Evolutionary conservation across 2,888 invertebrate genomes (phyloP), one percentile per base, ranked within the genome.

Genomic region (Cepaea hortensis): DNA sequence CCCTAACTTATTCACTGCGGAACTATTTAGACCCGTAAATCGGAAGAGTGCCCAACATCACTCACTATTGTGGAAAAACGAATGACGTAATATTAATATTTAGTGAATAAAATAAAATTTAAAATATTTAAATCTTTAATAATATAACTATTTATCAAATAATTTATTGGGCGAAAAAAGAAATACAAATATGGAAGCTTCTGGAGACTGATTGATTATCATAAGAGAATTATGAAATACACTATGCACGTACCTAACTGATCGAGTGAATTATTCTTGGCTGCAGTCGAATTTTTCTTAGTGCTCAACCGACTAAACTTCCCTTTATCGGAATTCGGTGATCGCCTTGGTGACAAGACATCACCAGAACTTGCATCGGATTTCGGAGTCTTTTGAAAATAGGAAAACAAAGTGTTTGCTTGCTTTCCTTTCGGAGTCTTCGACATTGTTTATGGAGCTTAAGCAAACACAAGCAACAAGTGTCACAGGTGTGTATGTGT

Each of bases 341-440:
- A 92, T 86, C 90, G 87, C 80, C 91, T 91, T 9, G 91, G 92
- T 81, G 92, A 91, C 86, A 93, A 86, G 9, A 92, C 90, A 9
- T 91, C 81, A 20, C 80, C 65, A 11, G 79, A 61, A 61, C 76
- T 87, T 62, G 85, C 84, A n/a, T 75, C 76, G 1, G 85, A 73
- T 46, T 88, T 87, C 11, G 92, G 91, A 18, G 91, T 91, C 85
- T 91, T 92, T 0, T 89, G 87, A 88, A 92, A 92, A 83, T 91
- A 92, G 13, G 91, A 90, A 89, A 92, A 91, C 46, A 92, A 76
- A 1, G 92, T 92, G 81, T 91, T 92, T 79, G 88, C 87, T 85
- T 91, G 90, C 48, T 87, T 88, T 13, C 87, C 87, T 62, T 86
- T 85, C 5, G 84, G 88, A 6, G 87, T 84, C 61, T 87, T 88